Percentiles rank a stretch among this genome's conserved stretches.
phyloP scores from a whole-genome alignment of 2,797 vertebrate species.

The Chelmon rostratus region DNA sequence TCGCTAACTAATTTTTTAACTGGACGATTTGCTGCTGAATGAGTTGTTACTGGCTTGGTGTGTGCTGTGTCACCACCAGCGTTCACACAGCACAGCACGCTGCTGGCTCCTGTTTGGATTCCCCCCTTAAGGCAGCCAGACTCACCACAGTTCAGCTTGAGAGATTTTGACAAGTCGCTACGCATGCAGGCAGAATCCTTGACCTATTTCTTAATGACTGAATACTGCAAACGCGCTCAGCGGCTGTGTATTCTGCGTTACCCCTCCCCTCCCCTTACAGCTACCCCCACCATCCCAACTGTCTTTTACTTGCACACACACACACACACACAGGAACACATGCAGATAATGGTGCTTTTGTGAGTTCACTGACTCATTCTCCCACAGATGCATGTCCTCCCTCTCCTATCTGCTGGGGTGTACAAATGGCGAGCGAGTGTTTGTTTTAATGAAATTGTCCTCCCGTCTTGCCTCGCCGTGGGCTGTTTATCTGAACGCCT shows the following conservation, averaged over 20 bases:
- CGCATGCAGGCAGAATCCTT: slow-evolving; percentile 87
- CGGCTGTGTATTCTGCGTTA: slow-evolving; percentile 66
- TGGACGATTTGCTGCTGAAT: slow-evolving; percentile 40
- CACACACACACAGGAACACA: slow-evolving; percentile 31
- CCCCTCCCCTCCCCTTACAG: not conserved
- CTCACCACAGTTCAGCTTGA: slow-evolving; percentile 84
- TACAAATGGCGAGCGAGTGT: slow-evolving; percentile 72
- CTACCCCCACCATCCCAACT: slow-evolving; percentile 64
- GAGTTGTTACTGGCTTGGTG: slow-evolving; percentile 37
- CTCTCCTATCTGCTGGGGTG: slow-evolving; percentile 60
- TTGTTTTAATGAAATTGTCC: slow-evolving; percentile 82
- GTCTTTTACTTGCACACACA: slow-evolving; percentile 55
- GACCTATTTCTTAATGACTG: slow-evolving; percentile 90
- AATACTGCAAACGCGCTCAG: slow-evolving; percentile 80
- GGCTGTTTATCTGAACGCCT: slow-evolving; percentile 84
- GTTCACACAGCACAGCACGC: slow-evolving; percentile 33
- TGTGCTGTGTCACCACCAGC: slow-evolving; percentile 70
- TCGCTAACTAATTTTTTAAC: slow-evolving; percentile 19
- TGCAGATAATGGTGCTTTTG: slow-evolving; percentile 73
- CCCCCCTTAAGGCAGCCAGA: slow-evolving; percentile 69
- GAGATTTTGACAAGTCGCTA: slow-evolving; percentile 88
- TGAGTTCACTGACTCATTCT: slow-evolving; percentile 66
- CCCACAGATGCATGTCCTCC: slow-evolving; percentile 62
- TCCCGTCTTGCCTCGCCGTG: slow-evolving; percentile 62
- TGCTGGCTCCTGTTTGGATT: slow-evolving; percentile 39